phyloP scores from a whole-genome alignment of 2,113 vertebrate genomes.

The Phylloscopus trochiloides region DNA sequence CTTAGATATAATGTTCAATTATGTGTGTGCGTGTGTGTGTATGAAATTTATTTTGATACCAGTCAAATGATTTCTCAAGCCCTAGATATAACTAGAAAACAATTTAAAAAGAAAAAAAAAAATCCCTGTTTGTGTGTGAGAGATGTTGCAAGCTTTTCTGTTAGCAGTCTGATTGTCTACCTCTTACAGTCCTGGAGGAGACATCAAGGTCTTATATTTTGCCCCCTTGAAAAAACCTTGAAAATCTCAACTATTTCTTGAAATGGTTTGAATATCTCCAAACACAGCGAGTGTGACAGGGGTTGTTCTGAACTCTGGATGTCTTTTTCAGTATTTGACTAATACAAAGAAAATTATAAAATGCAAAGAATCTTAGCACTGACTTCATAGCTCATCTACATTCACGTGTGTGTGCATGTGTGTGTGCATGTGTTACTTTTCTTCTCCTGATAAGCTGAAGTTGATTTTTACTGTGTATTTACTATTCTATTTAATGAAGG shows the following conservation, averaged over 20 bases:
- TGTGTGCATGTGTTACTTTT: no score
- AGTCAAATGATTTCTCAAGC: neutral
- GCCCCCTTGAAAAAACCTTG: rapidly evolving
- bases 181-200: neutral
- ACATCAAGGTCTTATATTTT: neutral
- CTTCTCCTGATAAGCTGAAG: rapidly evolving
- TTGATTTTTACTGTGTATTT: neutral
- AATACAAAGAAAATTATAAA: neutral
- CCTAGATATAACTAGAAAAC: neutral
- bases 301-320: rapidly evolving
- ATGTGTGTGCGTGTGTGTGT: no score
- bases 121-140: neutral
- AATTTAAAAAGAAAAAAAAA: no score
- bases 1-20: neutral
- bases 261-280: neutral
- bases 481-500: neutral
- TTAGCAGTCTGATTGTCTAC: neutral
- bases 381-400: neutral
- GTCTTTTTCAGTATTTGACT: neutral
- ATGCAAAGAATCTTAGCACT: neutral
- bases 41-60: neutral
- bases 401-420: no score
- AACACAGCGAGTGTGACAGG: rapidly evolving
- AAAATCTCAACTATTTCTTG: neutral
- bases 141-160: neutral